Conservation (phyloP, 2,113 vertebrate species). For the Crotalus viridis region DNA sequence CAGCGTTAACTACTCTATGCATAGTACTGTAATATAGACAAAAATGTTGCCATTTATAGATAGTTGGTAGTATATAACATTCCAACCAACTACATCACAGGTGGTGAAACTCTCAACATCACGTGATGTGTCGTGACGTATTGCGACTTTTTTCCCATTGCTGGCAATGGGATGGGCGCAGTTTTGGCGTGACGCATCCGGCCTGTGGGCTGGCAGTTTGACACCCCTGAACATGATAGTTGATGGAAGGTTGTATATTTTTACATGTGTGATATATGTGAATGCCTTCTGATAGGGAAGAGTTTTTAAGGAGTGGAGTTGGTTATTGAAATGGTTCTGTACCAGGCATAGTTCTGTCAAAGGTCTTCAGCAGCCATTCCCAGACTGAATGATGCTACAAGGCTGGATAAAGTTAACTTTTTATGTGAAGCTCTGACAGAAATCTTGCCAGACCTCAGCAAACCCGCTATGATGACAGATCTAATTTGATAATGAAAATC, state of each 20-base stretch:
- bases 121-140: too few species aligned
- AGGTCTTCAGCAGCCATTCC: not conserved
- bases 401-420: not conserved
- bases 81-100: not conserved
- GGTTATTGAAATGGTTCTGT: not conserved
- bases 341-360: not conserved
- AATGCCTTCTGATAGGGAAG: not conserved
- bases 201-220: too few species aligned
- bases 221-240: not conserved
- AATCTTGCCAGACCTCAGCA: not conserved
- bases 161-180: too few species aligned
- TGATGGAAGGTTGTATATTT: not conserved
- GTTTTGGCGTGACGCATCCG: too few species aligned
- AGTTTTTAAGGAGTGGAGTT: not conserved
- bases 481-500: not conserved
- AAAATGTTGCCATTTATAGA: not conserved
- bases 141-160: too few species aligned
- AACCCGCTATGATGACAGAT: constrained; percentile 14
- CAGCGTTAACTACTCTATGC: not conserved
- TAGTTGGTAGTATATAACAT: not conserved
- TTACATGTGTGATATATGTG: not conserved
- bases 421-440: not conserved
- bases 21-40: not conserved
- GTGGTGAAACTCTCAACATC: too few species aligned
- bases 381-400: not conserved